Base-by-base conservation (phyloP, 2,113 vertebrate species). In the Columba janthina region DNA sequence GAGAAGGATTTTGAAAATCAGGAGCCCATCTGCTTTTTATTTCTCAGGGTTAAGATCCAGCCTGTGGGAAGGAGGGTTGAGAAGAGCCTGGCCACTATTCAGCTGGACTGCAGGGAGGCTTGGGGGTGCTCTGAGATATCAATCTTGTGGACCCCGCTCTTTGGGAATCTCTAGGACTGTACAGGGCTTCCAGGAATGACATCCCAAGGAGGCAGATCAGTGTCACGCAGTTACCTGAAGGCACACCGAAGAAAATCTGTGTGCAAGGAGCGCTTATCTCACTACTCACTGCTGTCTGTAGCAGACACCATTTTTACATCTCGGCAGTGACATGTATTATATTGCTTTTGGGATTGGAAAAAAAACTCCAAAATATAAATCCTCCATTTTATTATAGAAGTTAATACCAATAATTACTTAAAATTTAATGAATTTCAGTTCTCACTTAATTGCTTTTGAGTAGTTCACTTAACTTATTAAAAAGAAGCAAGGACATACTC, bases 341-440 rank as follows among this genome's bases (percentile, higher is more conserved):
- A 89, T 93, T 94, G 95, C 97, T 94, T 96, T 97, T 32, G 48
- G 83, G 95, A 96, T 94, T 40, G 51, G 73, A 65, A 74, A 87
- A 85, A 93, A 93, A 61, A n/a, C 5, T 54, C 79, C 80, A 44
- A 94, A 97, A 94, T 94, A 93, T 92, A 96, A 97, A 96, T 88
- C 92, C 95, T 97, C 73, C 89, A 96, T 97, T 98, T 98, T 98
- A 98, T 97, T 97, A 94, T 93, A 91, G 91, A 97, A 96, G 93
- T 97, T 97, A 97, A 97, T 98, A 97, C 92, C 96, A 97, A 98
- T 97, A 97, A 98, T 98, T 98, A 97, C 96, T 98, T 98, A 97
- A 98, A 98, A 97, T 97, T 95, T 98, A 98, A 98, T 98, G 98
- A 97, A 98, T 98, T 98, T 98, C 93, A 97, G 94, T 97, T 97